phyloP scores from a whole-genome alignment of 2,888 invertebrate genomes.

The Bimastos eiseni region DNA sequence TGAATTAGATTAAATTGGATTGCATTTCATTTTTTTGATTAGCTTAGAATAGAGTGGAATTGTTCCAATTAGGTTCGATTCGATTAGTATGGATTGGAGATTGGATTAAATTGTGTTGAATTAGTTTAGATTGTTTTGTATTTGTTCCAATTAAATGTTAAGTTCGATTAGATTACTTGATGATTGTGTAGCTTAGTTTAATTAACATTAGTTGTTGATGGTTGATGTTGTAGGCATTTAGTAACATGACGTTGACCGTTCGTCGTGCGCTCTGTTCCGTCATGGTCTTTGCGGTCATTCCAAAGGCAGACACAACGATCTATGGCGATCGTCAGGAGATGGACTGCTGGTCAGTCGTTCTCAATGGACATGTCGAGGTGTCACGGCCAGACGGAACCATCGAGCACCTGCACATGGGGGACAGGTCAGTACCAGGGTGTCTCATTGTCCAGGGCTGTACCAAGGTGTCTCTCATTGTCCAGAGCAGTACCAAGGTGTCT shows the following conservation, averaged over 20 bases:
- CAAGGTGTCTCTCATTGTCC: slow-evolving; percentile 31
- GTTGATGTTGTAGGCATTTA: slow-evolving; percentile 74
- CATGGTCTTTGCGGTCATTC: slow-evolving; percentile 98
- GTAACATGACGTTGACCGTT: slow-evolving; percentile 93
- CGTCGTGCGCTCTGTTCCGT: slow-evolving; percentile 81
- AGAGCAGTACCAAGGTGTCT: no score
- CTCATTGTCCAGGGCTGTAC: slow-evolving; percentile 30
- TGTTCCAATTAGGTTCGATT: no score
- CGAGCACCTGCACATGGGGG: slow-evolving; percentile 84
- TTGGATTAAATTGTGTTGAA: no score
- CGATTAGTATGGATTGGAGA: no score
- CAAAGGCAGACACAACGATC: slow-evolving; percentile 92
- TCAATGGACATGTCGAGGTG: slow-evolving; percentile 95
- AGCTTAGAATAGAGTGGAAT: no score
- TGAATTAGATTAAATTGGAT: no score
- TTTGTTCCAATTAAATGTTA: no score
- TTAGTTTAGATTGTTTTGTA: no score
- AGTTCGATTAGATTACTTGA: no score
- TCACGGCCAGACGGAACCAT: slow-evolving; percentile 75
- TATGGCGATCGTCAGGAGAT: slow-evolving; percentile 97
- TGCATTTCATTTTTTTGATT: no score
- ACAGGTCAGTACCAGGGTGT: slow-evolving; percentile 64
- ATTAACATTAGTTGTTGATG: no score
- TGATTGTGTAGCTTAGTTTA: no score
- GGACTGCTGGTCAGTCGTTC: slow-evolving; percentile 97